A percentile compares a stretch with the other conserved stretches of the same genome.
These are phyloP conservation scores for Bubo scandiacus DNA, from an alignment of 2,113 vertebrate genomes.

Conservation along the genomic window DNA sequence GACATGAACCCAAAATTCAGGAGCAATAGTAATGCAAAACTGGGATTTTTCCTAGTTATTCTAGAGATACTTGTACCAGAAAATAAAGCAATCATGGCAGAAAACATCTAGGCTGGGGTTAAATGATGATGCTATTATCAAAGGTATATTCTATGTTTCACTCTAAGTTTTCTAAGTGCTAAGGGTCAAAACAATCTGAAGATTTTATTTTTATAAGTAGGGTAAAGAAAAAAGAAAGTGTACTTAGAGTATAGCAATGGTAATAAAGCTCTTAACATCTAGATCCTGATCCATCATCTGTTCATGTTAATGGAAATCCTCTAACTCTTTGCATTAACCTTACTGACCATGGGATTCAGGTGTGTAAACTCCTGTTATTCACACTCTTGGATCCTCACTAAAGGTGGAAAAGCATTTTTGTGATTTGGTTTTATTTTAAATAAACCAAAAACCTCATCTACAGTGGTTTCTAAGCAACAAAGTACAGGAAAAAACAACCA, in stretches of 20 bases:
- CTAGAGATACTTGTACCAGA: not conserved
- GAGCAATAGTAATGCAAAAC: rapidly evolving
- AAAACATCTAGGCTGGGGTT: not conserved
- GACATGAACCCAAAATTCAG: not conserved
- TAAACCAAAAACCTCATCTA: not conserved
- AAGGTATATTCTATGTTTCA: not conserved
- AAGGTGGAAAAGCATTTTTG: rapidly evolving
- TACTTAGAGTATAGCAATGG: not conserved
- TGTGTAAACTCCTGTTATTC: not conserved
- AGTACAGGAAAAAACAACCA: not conserved
- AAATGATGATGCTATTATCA: not conserved
- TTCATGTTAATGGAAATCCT: not conserved
- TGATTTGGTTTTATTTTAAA: not conserved
- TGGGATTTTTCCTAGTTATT: rapidly evolving
- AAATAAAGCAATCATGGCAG: not conserved
- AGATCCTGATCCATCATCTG: not conserved
- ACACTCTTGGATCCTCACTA: rapidly evolving
- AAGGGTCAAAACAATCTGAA: not conserved
- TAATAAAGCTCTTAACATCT: not conserved
- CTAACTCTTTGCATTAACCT: not conserved
- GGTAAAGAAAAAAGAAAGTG: not conserved
- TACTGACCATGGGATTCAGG: rapidly evolving
- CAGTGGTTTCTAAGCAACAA: constrained; percentile 17
- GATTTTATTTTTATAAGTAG: not conserved
- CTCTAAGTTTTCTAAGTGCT: not conserved